These are phyloP conservation scores for Odocoileus virginianus DNA, from an alignment of 2,113 vertebrate genomes.

Conservation along the genomic window DNA sequence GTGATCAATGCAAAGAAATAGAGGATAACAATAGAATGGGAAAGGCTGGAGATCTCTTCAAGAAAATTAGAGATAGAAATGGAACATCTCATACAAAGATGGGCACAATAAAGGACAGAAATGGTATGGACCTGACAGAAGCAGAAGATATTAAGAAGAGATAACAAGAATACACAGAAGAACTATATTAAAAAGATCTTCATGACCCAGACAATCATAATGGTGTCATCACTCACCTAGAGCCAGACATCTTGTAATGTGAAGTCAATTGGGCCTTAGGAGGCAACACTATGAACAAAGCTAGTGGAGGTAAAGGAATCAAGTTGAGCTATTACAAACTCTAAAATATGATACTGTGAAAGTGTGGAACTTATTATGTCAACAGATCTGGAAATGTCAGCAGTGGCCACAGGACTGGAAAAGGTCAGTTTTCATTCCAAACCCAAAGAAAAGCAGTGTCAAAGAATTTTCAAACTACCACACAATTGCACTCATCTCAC, in stretches of 20 bases:
- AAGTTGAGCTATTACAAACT: background rate
- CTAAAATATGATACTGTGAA: background rate
- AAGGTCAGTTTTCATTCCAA: background rate
- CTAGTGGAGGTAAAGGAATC: background rate
- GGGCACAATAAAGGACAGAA: background rate
- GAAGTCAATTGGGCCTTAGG: background rate
- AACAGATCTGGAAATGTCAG: background rate
- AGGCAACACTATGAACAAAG: background rate
- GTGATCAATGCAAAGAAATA: background rate
- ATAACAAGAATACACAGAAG: background rate
- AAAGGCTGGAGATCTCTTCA: background rate
- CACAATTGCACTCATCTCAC: background rate
- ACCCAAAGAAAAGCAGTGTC: background rate
- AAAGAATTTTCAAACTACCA: background rate
- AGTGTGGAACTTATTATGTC: background rate
- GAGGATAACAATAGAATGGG: background rate
- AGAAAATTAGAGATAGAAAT: background rate
- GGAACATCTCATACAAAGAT: background rate
- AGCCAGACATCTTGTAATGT: background rate
- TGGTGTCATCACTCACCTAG: background rate
- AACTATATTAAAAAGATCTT: background rate
- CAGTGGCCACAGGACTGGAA: background rate
- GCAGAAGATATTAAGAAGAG: background rate
- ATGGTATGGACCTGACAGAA: background rate
- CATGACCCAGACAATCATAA: background rate